A percentile compares a stretch with the other conserved stretches of the same genome.
Evolutionary conservation across 1,140 invertebrate species (phyloP).

Genomic region (Charaxes varanes): DNA sequence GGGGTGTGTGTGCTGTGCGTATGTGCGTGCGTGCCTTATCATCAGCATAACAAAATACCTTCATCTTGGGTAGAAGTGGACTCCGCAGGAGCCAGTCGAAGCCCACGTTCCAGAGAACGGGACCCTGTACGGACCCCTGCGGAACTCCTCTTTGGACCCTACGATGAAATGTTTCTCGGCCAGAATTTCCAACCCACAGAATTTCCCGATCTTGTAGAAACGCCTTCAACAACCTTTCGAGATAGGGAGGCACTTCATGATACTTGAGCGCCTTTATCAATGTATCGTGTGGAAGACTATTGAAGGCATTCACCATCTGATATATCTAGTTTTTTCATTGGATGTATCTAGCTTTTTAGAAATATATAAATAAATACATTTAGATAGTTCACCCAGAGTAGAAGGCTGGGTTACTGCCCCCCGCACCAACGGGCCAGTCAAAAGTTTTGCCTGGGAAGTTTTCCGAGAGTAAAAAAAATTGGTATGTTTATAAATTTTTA

Average conservation of each 20-base stretch:
- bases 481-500: too few relatives aligned
- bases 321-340: too few relatives aligned
- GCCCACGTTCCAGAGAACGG: background rate
- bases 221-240: background rate
- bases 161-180: background rate
- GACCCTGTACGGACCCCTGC: background rate
- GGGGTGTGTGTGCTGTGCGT: too few relatives aligned
- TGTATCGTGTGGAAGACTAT: background rate
- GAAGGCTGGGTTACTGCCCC: too few relatives aligned
- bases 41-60: constrained; percentile 9
- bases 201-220: background rate
- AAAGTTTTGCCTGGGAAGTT: too few relatives aligned
- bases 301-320: constrained; percentile 2
- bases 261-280: background rate
- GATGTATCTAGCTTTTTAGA: too few relatives aligned
- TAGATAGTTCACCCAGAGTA: too few relatives aligned
- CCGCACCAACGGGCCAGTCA: too few relatives aligned
- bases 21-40: too few relatives aligned
- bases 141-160: background rate
- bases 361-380: too few relatives aligned
- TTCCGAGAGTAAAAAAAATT: too few relatives aligned
- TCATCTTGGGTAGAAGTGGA: background rate
- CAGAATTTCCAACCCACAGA: background rate
- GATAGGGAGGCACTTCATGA: background rate
- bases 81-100: background rate